Evolutionary conservation across 2,113 vertebrate species (phyloP), one percentile per base, ranked within the genome.

Genomic region (Phycodurus eques): DNA sequence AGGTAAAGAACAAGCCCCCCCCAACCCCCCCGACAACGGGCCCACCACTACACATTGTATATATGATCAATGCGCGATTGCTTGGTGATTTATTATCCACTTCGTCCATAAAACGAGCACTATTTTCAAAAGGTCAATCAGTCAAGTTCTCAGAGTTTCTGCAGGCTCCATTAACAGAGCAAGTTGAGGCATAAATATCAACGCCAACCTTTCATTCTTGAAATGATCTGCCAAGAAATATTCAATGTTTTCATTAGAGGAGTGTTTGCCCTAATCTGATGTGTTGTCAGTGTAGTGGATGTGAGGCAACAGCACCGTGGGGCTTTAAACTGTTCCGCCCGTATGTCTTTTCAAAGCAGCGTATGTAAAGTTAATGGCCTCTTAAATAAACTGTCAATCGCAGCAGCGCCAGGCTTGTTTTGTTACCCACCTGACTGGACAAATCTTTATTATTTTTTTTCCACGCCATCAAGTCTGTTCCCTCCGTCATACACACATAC

Each of bases 351-450:
- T 84, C 77, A 73, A 77, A 85, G 82, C 72, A 80, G 77, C 60
- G 72, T 91, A 90, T 93, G 92, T 93, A 87, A 92, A 90, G 85
- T 92, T 92, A 93, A 92, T 92, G 90, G 89, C 83, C 86, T 93
- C 87, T 92, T 92, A 93, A 93, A 91, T 90, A 92, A 92, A 91
- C 86, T 92, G 92, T 93, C 92, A 93, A 90, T 92, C 85, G 17
- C 73, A 61, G 73, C 74, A 78, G 81, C 4, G 80, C 76, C 67
- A 72, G 74, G 67, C 71, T 78, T 86, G 81, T 88, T 79, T 79
- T 67, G 75, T 79, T 63, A 77, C 71, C 80, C 69, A 70, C 77
- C 35, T 62, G 20, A 82, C 66, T 79, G 73, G 82, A 88, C 85
- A 84, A 75, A 80, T 84, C 72, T 83, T 76, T 35, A 35, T n/a